A percentile compares a stretch with the other conserved stretches of the same genome.
Evolutionary conservation across 2,888 invertebrate genomes (phyloP).

Genomic region (Phyllotreta cruciferae): DNA sequence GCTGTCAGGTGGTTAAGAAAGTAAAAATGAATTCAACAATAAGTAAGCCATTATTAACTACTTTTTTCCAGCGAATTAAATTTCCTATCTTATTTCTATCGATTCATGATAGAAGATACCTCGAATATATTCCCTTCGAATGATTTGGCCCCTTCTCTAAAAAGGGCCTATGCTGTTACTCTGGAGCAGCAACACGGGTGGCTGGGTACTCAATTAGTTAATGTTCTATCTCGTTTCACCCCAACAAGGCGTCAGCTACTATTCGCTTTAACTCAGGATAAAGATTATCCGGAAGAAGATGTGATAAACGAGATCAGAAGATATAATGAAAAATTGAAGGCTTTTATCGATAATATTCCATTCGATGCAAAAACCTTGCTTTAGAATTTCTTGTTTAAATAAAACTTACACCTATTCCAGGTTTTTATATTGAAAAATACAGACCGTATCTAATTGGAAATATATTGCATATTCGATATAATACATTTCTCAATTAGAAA

Average conservation of each 20-base stretch:
- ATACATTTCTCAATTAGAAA: constrained; percentile 31
- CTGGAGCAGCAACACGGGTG: constrained; percentile 79
- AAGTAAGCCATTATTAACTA: not conserved
- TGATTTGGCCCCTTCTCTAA: constrained; percentile 69
- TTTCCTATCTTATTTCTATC: constrained; percentile 68
- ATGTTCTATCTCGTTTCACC: constrained; percentile 58
- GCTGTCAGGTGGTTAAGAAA: constrained; percentile 79
- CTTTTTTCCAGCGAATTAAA: constrained; percentile 66
- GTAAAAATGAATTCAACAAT: constrained; percentile 56
- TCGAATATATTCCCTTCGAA: constrained; percentile 60
- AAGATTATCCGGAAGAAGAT: constrained; percentile 52
- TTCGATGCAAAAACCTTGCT: constrained; percentile 46
- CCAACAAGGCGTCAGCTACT: constrained; percentile 49
- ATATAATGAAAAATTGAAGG: constrained; percentile 65
- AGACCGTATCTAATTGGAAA: constrained; percentile 15
- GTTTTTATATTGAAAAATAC: too few species aligned
- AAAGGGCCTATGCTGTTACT: constrained; percentile 72
- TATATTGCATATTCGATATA: constrained; percentile 36
- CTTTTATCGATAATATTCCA: constrained; percentile 66
- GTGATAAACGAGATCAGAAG: constrained; percentile 57
- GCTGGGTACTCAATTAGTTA: constrained; percentile 76
- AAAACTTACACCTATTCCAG: constrained; percentile 5
- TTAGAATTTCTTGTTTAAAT: not conserved
- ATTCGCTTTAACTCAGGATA: constrained; percentile 46
- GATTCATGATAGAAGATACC: constrained; percentile 64